Evolutionary conservation across 2,797 vertebrate genomes (phyloP), one percentile per base, ranked within the genome.

Genomic region (Sebastes oblongus): DNA sequence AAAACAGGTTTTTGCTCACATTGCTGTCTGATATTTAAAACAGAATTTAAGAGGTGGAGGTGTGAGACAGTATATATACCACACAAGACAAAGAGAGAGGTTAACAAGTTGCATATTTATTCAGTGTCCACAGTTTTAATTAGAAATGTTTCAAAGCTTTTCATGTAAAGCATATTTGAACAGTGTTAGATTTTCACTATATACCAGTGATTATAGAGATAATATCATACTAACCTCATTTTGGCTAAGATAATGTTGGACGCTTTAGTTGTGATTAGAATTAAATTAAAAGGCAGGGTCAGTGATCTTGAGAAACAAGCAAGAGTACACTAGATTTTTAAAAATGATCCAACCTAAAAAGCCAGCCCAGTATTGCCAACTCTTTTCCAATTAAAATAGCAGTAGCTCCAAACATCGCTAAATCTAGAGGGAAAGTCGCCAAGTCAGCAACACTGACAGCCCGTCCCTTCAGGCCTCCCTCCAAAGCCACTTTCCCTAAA

Each of bases 1-100:
- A 8, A 11, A 34, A n/a, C 3, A 0, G 0, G 0, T 55, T 22
- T 54, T 55, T 52, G 29, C 50, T 55, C 14, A 13, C 10, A 13
- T 59, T 30, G 8, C 6, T 1, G 24, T 60, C 4, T 39, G 30
- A 32, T 29, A 30, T 55, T 34, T 39, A 60, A 42, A 50, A 54
- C 24, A 65, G 0, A 12, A 65, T 55, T 42, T 8, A 6, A 65
- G 22, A 56, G 18, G 32, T 22, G n/a, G 0, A 6, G 11, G 39
- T 2, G 16, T 55, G 0, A 10, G 13, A 56, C 32, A 20, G 30
- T 27, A 16, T 11, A 56, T 2, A 52, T 20, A 1, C 42, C 9
- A 73, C 29, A 52, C 25, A 58, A 56, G 27, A 64, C n/a, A 4
- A 0, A 65, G 20, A 74, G 12, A 36, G 29, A 39, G 16, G 4